phyloP scores from a whole-genome alignment of 1,140 invertebrate genomes.

The Apis florea region DNA sequence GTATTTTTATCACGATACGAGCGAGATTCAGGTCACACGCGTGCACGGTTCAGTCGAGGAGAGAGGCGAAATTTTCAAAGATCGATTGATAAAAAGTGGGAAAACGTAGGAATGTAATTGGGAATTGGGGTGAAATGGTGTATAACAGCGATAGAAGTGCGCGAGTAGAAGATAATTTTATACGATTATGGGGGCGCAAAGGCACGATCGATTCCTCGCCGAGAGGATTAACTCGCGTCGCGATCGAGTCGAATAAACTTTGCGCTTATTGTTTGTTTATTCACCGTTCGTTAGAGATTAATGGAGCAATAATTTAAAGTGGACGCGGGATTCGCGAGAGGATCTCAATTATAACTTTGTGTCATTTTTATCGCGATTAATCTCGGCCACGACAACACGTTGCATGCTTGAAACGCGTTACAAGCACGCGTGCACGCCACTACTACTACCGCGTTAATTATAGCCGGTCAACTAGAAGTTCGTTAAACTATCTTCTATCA shows the following conservation, averaged over 20 bases:
- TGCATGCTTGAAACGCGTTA: conserved; percentile 30
- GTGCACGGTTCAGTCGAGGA: neutral
- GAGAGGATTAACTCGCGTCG: neutral
- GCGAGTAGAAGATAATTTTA: neutral
- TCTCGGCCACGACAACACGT: conserved; percentile 1
- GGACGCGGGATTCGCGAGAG: neutral
- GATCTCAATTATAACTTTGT: conserved; percentile 6
- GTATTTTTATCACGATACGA: neutral
- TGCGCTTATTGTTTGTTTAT: no score
- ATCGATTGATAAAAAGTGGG: neutral
- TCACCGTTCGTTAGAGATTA: no score
- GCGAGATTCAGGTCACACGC: neutral
- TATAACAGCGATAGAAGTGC: neutral
- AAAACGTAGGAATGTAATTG: no score
- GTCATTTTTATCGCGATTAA: conserved; percentile 33
- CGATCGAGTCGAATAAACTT: neutral
- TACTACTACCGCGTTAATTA: conserved; percentile 26
- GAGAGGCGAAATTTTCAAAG: neutral
- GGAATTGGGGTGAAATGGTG: neutral
- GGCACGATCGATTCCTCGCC: neutral
- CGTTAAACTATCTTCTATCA: conserved; percentile 20
- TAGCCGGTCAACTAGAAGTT: conserved; percentile 24
- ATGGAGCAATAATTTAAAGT: no score
- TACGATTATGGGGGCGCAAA: neutral
- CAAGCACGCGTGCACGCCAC: conserved; percentile 2